Evolutionary conservation across 2,888 invertebrate genomes (phyloP).

Genomic region (Marronus borbonicus): DNA sequence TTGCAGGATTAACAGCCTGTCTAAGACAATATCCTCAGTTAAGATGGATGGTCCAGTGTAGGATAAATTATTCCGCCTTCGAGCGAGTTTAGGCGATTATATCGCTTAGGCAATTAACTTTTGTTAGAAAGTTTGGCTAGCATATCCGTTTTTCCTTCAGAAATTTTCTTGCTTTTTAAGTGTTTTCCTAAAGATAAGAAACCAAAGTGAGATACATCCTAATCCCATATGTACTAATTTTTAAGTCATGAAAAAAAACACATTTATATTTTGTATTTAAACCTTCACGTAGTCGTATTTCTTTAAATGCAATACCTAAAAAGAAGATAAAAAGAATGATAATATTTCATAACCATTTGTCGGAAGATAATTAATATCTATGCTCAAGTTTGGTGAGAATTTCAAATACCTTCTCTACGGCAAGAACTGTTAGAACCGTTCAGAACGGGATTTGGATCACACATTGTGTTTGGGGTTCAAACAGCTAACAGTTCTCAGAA

Average conservation of each 20-base stretch:
- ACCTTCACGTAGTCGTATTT: too few relatives aligned
- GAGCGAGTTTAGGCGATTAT: conserved; percentile 30
- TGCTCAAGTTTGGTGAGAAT: too few relatives aligned
- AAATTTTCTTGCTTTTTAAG: neutral
- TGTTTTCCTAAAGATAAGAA: neutral
- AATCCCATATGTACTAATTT: neutral
- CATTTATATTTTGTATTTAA: too few relatives aligned
- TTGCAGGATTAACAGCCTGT: conserved; percentile 21
- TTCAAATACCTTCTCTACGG: too few relatives aligned
- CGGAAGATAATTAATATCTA: too few relatives aligned
- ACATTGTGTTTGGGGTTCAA: too few relatives aligned
- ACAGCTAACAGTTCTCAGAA: too few relatives aligned
- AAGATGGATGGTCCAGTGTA: conserved; percentile 27
- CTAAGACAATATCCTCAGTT: conserved; percentile 33
- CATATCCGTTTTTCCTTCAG: neutral
- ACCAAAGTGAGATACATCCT: neutral
- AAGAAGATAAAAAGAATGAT: too few relatives aligned
- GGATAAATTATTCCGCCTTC: conserved; percentile 39
- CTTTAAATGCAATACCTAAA: too few relatives aligned
- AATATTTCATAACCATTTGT: too few relatives aligned
- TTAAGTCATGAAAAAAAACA: neutral
- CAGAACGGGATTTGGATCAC: too few relatives aligned
- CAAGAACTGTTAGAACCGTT: too few relatives aligned
- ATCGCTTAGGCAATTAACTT: conserved; percentile 25
- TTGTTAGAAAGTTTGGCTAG: neutral